Conservation (phyloP, 2,113 vertebrate genomes). For the Myodes glareolus region DNA sequence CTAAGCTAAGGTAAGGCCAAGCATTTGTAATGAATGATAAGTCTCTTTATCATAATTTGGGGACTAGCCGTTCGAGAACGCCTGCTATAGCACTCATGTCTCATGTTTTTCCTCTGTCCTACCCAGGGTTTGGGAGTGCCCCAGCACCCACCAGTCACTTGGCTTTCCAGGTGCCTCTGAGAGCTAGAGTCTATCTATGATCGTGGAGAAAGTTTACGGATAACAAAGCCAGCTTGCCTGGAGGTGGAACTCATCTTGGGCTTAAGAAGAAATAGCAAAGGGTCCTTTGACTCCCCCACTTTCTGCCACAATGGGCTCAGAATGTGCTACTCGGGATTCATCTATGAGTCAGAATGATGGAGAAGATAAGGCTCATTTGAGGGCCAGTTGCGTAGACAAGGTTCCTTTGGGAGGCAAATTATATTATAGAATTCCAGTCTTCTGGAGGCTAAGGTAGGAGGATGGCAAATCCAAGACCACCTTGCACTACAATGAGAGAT, state of each 20-base stretch:
- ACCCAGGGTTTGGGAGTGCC: too few relatives aligned
- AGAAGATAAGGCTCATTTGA: not conserved
- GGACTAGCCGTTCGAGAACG: not conserved
- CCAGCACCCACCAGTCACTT: not conserved
- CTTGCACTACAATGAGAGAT: not conserved
- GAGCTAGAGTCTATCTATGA: not conserved
- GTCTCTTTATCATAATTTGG: not conserved
- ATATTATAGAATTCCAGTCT: not conserved
- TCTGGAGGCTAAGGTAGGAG: not conserved
- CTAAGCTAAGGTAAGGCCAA: not conserved
- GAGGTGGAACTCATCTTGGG: not conserved
- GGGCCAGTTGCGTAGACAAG: not conserved
- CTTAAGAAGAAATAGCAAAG: not conserved
- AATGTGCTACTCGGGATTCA: not conserved
- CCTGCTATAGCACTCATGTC: not conserved
- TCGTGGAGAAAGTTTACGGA: not conserved
- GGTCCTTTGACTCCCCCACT: not conserved
- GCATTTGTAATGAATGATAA: not conserved
- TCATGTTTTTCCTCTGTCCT: not conserved
- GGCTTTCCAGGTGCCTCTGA: not conserved
- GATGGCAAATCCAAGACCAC: not conserved
- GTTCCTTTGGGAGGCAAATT: not conserved
- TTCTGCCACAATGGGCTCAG: not conserved
- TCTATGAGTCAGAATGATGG: not conserved
- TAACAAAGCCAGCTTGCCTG: not conserved